Base-by-base conservation (phyloP, 2,113 vertebrate species). In the Peromyscus maniculatus region DNA sequence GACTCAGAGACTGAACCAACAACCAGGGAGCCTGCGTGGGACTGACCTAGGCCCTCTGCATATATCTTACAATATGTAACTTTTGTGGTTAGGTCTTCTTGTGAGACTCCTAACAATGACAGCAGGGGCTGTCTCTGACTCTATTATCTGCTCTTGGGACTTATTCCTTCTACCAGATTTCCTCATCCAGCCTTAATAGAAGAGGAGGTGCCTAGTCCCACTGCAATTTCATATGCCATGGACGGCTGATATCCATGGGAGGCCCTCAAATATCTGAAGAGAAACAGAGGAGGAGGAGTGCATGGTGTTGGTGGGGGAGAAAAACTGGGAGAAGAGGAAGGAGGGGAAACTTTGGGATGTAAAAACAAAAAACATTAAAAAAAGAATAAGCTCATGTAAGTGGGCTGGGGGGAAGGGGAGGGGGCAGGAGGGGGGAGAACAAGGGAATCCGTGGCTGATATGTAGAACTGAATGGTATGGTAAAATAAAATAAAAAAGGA, bases 351-450 rank as follows among this genome's bases (percentile, higher is more conserved):
- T 17, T 72, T 17, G 2, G 7, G 69, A 19, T 72, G 36, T 72
- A 72, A 72, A n/a, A 72, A n/a, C 33, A 71, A 36, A 36, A 62
- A 62, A 55, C 62, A 64, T 64, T 64, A 72, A n/a, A 11, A 69
- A n/a, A 86, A 80, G 49, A 86, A 82, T 91, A 75, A 31, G 13
- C 0, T 16, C 86, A 91, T 43, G n/a, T n/a, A 97, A 91, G 43
- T 43, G 43, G 43, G 43, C 43, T 43, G 43, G 43, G 43, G 43
- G 43, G 43, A 43, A 43, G 43, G 43, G 43, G 43, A 43, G 43
- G 43, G 43, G 43, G 43, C 43, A 43, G 43, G 43, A 43, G 3
- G 3, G 43, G 43, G 4, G 43, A 43, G 43, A 43, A 43, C 43
- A 43, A 43, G 43, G 43, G 43, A 43, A 43, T 43, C 43, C 43